Evolutionary conservation across 2,888 invertebrate genomes (phyloP), one percentile per base, ranked within the genome.

Genomic region (Ormia ochracea): DNA sequence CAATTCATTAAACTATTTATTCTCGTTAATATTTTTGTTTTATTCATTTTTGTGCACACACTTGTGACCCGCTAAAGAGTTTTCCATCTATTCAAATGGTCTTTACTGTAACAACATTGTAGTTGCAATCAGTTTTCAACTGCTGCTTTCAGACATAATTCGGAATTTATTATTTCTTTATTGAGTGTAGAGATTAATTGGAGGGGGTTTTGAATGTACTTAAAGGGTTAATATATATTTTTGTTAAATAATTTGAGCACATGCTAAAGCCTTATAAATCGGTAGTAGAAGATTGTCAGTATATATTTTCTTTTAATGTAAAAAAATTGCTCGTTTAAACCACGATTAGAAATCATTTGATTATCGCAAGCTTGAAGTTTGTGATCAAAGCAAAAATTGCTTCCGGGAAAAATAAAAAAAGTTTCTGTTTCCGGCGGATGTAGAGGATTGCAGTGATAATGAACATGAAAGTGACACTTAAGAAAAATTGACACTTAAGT

Each of bases 161-260:
- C 26, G 31, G 31, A 23, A 61, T 54, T 17, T n/a, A 9, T 17
- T 74, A 65, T 56, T 56, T 28, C 36, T 6, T 48, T 54, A 36
- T 73, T 52, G 19, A 28, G 26, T 45, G 54, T 43, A 7, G 54
- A 28, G 68, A 54, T 61, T 45, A 12, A 17, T 61, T 65, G 38
- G 28, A 36, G 17, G 45, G 23, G 6, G 23, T 10, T 36, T n/a
- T 17, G 17, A 14, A 5, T 23, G 52, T 31, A 48, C 26, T 69
- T 54, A 80, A 72, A 21, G 75, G 80, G 72, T 73, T 80, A 76
- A 80, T 50, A 7, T 7, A 23, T 68, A 72, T 68, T 28, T n/a
- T 68, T 68, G 9, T 33, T 33, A 68, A 56, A 80, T 73, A 76
- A 68, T 63, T 76, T 63, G 76, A 48, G 75, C 31, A 56, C 58